Evolutionary conservation across 2,797 vertebrate species (phyloP).

Genomic region (Lindbergichthys nudifrons): DNA sequence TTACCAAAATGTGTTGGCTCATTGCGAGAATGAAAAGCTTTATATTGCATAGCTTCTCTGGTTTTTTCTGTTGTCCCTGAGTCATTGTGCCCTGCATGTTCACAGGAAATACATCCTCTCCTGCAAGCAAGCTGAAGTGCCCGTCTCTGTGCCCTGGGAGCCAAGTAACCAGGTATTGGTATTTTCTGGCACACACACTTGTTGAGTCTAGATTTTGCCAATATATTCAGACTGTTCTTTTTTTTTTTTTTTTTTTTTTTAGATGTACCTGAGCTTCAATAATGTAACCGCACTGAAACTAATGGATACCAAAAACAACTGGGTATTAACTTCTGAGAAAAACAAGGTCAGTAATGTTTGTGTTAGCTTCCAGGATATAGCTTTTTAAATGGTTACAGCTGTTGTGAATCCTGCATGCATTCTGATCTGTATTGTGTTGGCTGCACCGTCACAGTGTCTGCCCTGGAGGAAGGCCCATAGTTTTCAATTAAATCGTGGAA

Average conservation of each 20-base stretch:
- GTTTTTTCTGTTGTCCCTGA: constrained; percentile 20
- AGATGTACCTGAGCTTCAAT: constrained; percentile 98
- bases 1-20: constrained; percentile 22
- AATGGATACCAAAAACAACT: constrained; percentile 90
- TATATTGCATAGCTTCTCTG: background rate
- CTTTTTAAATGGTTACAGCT: constrained; percentile 45
- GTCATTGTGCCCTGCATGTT: constrained; percentile 36
- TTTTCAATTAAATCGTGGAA: constrained; percentile 27
- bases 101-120: constrained; percentile 94
- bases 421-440: constrained; percentile 28
- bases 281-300: constrained; percentile 95
- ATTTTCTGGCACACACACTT: constrained; percentile 5
- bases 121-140: constrained; percentile 91
- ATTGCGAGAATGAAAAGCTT: constrained; percentile 16
- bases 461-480: constrained; percentile 13
- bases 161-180: constrained; percentile 93
- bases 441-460: constrained; percentile 16
- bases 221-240: constrained; percentile 41
- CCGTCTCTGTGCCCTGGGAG: constrained; percentile 97
- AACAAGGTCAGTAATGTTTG: constrained; percentile 86
- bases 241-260: constrained; percentile 47
- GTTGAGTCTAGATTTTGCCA: constrained; percentile 31
- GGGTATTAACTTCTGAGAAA: constrained; percentile 90
- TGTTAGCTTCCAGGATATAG: constrained; percentile 15
- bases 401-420: constrained; percentile 24